phyloP scores from a whole-genome alignment of 2,797 vertebrate species.

The Alfaro cultratus region DNA sequence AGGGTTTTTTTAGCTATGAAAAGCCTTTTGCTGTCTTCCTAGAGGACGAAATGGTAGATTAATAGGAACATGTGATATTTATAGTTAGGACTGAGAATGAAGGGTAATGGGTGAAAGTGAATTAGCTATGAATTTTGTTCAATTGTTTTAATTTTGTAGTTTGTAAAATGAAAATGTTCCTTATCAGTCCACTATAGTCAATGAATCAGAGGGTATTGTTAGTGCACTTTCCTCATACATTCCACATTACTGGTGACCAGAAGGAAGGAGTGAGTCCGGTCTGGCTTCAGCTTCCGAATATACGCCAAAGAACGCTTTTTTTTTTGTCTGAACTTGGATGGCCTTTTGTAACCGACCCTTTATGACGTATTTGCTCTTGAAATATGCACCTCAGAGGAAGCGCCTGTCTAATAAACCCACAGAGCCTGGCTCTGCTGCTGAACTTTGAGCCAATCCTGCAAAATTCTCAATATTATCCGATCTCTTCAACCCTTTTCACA shows the following conservation, averaged over 20 bases:
- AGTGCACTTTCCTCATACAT: neutral
- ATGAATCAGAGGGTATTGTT: constrained; percentile 3
- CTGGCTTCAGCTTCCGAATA: constrained; percentile 11
- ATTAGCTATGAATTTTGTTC: neutral
- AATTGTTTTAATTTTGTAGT: neutral
- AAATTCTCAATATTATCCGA: neutral
- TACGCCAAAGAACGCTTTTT: constrained; percentile 13
- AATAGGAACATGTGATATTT: too few species aligned
- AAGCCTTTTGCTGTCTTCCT: neutral
- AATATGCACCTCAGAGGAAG: constrained; percentile 22
- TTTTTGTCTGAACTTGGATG: constrained; percentile 21
- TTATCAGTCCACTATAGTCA: neutral
- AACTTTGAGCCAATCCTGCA: neutral
- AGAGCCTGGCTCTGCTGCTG: neutral
- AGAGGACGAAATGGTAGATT: too few species aligned
- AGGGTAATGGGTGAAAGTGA: neutral
- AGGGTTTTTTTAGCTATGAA: neutral
- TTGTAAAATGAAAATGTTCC: constrained; percentile 4
- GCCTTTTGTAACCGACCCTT: constrained; percentile 15
- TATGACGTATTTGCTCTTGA: constrained; percentile 31
- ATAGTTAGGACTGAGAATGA: neutral
- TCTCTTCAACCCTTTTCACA: neutral
- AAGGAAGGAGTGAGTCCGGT: neutral
- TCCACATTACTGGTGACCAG: constrained; percentile 17
- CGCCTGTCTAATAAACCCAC: neutral